These are phyloP conservation scores for Desmophyllum pertusum DNA, from an alignment of 92 coral and sea anemone genomes.

Conservation along the genomic window DNA sequence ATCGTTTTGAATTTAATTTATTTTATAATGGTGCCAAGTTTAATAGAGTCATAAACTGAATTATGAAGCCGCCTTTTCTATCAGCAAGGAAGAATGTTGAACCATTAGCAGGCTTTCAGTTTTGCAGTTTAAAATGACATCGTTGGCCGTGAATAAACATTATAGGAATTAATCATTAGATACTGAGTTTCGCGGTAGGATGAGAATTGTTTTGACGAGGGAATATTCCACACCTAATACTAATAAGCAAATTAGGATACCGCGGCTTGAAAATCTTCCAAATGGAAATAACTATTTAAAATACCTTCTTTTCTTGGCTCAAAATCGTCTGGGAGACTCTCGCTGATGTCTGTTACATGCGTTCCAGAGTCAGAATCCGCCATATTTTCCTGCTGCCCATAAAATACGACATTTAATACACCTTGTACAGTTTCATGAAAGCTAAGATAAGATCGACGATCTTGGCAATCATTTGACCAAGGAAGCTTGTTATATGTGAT, in stretches of 20 bases:
- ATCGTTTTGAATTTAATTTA: not conserved
- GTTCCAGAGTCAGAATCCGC: constrained; percentile 93
- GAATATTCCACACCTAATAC: not conserved
- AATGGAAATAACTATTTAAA: not conserved
- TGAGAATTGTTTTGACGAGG: constrained; percentile 10
- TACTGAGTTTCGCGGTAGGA: not conserved
- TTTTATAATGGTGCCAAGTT: not conserved
- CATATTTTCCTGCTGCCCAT: constrained; percentile 48
- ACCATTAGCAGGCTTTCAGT: not conserved
- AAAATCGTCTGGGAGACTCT: constrained; percentile 63
- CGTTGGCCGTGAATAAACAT: not conserved
- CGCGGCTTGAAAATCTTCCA: not conserved
- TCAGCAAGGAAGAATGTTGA: not conserved
- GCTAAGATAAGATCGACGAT: not conserved
- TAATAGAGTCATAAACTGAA: not conserved
- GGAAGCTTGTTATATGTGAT: constrained; percentile 15
- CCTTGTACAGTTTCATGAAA: not conserved
- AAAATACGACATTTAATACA: constrained; percentile 18
- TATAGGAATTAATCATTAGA: not conserved
- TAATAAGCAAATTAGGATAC: not conserved
- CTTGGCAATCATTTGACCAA: constrained; percentile 8
- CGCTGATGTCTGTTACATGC: constrained; percentile 81
- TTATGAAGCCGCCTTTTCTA: not conserved
- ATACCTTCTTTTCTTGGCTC: constrained; percentile 80
- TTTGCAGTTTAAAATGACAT: not conserved